These are phyloP conservation scores for Melipona bicolor DNA, from an alignment of 2,888 invertebrate species.

Conservation along the genomic window DNA sequence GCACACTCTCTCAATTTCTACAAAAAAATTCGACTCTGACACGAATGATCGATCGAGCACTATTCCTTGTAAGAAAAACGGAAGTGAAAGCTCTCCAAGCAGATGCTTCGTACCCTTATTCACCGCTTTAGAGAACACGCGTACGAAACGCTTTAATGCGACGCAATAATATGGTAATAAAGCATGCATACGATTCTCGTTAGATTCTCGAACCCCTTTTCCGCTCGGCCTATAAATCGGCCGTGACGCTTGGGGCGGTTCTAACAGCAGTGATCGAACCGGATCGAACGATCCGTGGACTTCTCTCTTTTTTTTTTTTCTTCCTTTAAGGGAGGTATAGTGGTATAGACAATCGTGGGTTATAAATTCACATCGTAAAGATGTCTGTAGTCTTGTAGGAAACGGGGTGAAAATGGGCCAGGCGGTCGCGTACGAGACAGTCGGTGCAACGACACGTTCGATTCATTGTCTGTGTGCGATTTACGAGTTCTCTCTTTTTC, in stretches of 20 bases:
- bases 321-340: background rate
- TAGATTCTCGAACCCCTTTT: constrained; percentile 57
- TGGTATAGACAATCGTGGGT: constrained; percentile 54
- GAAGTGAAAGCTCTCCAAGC: constrained; percentile 15
- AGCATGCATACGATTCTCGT: constrained; percentile 65
- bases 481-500: constrained; percentile 61
- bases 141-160: constrained; percentile 43
- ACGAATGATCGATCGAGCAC: background rate
- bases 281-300: constrained; percentile 40
- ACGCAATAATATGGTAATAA: constrained; percentile 67
- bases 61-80: background rate
- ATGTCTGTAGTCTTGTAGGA: constrained; percentile 82
- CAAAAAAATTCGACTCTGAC: background rate
- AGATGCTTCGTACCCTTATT: constrained; percentile 45
- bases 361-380: constrained; percentile 82
- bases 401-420: constrained; percentile 82
- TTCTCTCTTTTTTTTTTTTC: background rate
- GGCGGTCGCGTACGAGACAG: constrained; percentile 37
- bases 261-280: constrained; percentile 47
- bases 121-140: constrained; percentile 27
- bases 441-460: constrained; percentile 63
- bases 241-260: constrained; percentile 52
- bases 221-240: constrained; percentile 65
- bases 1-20: background rate
- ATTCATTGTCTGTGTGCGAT: constrained; percentile 58